Evolutionary conservation across 53 echinoderm and acorn worm genomes (phyloP).

Genomic region (Mesocentrotus franciscanus): DNA sequence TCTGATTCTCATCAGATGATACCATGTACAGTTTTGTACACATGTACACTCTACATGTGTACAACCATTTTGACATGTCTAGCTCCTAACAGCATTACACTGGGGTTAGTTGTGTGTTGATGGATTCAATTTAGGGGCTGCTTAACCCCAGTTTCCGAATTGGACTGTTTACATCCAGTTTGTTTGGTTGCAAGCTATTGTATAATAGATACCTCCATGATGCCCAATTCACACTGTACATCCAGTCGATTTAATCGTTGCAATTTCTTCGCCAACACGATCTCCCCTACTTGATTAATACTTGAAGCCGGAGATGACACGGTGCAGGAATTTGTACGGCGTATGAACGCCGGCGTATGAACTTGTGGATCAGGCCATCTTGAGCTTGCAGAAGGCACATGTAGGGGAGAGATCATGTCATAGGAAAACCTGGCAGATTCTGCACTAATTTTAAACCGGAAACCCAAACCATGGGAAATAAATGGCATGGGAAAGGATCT

Average conservation of each 20-base stretch:
- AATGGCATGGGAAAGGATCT: neutral
- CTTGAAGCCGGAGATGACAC: no score
- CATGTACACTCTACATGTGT: neutral
- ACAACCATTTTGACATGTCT: conserved; percentile 31
- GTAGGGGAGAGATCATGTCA: no score
- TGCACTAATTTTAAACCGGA: no score
- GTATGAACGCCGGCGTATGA: no score
- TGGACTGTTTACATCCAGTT: conserved; percentile 12
- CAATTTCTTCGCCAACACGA: no score
- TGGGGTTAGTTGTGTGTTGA: conserved; percentile 11
- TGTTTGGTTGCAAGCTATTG: conserved; percentile 43
- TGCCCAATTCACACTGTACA: neutral
- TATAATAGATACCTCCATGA: neutral
- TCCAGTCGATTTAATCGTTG: neutral
- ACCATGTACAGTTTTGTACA: no score
- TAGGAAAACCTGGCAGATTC: no score
- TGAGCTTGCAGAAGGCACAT: no score
- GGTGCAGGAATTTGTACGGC: no score
- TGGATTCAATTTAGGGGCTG: conserved; percentile 50
- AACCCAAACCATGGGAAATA: neutral
- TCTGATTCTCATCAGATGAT: no score
- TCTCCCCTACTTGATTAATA: no score
- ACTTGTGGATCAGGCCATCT: no score
- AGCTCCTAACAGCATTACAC: neutral
- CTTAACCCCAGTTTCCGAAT: conserved; percentile 34